phyloP scores from a whole-genome alignment of 2,113 vertebrate species.

The Lontra canadensis region DNA sequence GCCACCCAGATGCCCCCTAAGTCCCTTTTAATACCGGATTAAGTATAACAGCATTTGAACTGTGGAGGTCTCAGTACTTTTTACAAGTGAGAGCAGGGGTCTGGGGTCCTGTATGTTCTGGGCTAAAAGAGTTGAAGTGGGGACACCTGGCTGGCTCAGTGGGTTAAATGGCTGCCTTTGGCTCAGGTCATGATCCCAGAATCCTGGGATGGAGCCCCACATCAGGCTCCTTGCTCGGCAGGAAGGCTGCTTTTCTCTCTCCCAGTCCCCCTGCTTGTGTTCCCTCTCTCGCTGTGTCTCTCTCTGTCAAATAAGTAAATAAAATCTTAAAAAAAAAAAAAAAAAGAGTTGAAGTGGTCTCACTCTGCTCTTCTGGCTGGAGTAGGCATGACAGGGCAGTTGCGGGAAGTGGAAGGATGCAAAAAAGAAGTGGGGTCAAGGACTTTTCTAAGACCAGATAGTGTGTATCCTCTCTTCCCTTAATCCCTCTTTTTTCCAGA shows the following conservation, averaged over 20 bases:
- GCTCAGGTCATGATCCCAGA: too few relatives aligned
- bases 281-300: too few relatives aligned
- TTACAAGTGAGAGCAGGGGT: not conserved
- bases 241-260: too few relatives aligned
- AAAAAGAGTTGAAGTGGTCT: not conserved
- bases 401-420: too few relatives aligned
- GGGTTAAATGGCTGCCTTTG: too few relatives aligned
- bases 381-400: not conserved
- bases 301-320: too few relatives aligned
- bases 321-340: too few relatives aligned
- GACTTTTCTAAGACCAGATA: not conserved
- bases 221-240: too few relatives aligned
- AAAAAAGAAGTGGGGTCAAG: too few relatives aligned
- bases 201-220: too few relatives aligned
- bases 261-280: too few relatives aligned
- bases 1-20: not conserved
- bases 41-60: not conserved
- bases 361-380: not conserved
- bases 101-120: not conserved
- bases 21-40: not conserved
- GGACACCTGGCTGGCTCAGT: too few relatives aligned
- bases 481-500: slow-evolving; percentile 83
- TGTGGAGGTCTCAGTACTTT: not conserved
- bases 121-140: not conserved
- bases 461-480: not conserved